A percentile compares a stretch with the other conserved stretches of the same genome.
Evolutionary conservation across 2,888 invertebrate species (phyloP).

Genomic region (Acrobasis repandana): DNA sequence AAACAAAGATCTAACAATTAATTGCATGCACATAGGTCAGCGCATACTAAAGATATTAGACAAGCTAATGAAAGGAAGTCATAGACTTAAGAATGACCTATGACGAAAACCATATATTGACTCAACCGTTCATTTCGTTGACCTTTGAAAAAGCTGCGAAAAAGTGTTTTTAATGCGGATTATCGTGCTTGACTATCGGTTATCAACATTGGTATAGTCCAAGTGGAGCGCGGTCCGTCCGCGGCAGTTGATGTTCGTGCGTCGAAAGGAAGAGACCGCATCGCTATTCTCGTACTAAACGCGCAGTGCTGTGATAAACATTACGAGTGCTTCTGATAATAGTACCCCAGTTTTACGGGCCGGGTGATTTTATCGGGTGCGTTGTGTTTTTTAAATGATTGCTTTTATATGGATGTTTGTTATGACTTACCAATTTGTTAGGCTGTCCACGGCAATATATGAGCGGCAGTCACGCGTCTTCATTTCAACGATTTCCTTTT

Average conservation of each 20-base stretch:
- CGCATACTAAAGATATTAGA: conserved; percentile 19
- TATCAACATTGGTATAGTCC: conserved; percentile 53
- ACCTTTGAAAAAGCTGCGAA: conserved; percentile 30
- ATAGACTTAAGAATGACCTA: conserved; percentile 18
- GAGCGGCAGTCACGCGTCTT: not conserved
- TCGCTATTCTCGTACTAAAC: conserved; percentile 42
- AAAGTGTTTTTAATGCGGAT: conserved; percentile 53
- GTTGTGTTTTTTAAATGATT: conserved; percentile 47
- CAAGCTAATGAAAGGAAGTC: conserved; percentile 15
- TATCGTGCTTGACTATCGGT: conserved; percentile 68
- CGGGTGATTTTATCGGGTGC: conserved; percentile 57
- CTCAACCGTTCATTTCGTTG: conserved; percentile 16
- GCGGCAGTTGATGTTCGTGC: conserved; percentile 78
- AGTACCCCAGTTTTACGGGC: conserved; percentile 43
- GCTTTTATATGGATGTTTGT: not conserved
- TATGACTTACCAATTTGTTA: not conserved
- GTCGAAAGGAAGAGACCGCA: conserved; percentile 76
- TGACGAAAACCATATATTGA: conserved; percentile 19
- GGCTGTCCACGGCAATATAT: not conserved
- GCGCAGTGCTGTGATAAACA: conserved; percentile 46
- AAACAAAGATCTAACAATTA: not conserved
- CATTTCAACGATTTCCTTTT: not conserved
- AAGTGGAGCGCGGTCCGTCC: conserved; percentile 36
- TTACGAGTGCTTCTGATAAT: conserved; percentile 57
- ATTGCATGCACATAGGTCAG: not conserved